These are phyloP conservation scores for Hippopotamus amphibius DNA, from an alignment of 2,113 vertebrate genomes.

Conservation along the genomic window DNA sequence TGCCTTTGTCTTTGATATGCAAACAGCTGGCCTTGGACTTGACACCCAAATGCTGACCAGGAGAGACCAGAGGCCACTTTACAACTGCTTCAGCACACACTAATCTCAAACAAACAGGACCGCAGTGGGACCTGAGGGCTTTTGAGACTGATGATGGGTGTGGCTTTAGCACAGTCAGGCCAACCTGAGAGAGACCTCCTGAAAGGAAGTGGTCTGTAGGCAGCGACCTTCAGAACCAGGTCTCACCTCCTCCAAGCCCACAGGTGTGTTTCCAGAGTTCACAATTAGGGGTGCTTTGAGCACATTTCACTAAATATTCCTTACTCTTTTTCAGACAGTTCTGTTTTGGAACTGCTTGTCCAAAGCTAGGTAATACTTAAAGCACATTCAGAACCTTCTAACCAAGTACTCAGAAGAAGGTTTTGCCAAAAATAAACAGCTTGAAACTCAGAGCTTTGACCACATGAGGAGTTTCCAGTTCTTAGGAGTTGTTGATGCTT, in stretches of 20 bases:
- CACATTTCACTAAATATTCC: neutral
- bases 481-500: neutral
- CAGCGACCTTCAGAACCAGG: rapidly evolving
- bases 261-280: neutral
- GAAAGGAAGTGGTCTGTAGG: neutral
- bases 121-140: neutral
- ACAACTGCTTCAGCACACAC: rapidly evolving
- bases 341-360: neutral
- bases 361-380: neutral
- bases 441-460: neutral
- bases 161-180: neutral
- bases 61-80: neutral
- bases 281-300: neutral
- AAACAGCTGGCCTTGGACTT: neutral
- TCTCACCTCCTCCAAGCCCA: neutral
- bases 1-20: neutral
- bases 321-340: neutral
- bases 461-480: neutral
- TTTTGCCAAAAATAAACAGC: neutral
- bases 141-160: rapidly evolving
- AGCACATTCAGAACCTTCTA: neutral
- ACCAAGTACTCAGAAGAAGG: neutral
- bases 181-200: neutral
- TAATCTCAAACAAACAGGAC: neutral
- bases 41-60: neutral